Evolutionary conservation across 2,888 invertebrate species (phyloP).

Genomic region (Syrphus vitripennis): DNA sequence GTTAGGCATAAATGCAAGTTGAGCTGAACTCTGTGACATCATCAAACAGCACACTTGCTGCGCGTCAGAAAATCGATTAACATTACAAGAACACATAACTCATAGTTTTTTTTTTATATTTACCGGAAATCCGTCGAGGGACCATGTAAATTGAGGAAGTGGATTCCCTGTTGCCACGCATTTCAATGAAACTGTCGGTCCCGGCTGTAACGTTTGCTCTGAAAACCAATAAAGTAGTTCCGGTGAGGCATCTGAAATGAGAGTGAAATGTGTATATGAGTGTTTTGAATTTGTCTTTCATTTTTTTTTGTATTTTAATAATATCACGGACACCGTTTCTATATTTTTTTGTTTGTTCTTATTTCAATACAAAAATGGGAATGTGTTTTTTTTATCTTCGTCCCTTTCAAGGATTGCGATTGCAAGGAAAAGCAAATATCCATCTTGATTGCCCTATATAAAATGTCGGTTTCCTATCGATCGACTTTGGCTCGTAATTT

Average conservation of each 20-base stretch:
- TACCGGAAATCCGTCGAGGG: constrained; percentile 92
- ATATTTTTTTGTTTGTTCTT: neutral
- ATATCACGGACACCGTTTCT: neutral
- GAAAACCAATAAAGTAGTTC: constrained; percentile 95
- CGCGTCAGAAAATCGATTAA: constrained; percentile 47
- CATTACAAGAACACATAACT: constrained; percentile 28
- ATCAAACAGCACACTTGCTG: neutral
- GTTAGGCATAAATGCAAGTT: neutral
- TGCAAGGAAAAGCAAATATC: constrained; percentile 44
- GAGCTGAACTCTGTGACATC: neutral
- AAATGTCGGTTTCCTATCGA: constrained; percentile 62
- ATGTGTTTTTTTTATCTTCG: neutral
- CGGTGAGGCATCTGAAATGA: constrained; percentile 89
- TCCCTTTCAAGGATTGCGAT: neutral
- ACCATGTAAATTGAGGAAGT: constrained; percentile 95
- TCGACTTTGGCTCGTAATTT: constrained; percentile 48
- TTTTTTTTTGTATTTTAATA: neutral
- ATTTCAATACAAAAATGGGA: neutral
- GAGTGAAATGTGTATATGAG: constrained; percentile 27
- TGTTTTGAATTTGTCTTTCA: neutral
- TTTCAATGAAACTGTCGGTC: constrained; percentile 94
- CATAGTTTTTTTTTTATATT: constrained; percentile 78
- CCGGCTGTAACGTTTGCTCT: constrained; percentile 95
- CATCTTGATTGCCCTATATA: constrained; percentile 59
- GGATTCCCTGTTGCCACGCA: constrained; percentile 98